A percentile compares a stretch with the other conserved stretches of the same genome.
Evolutionary conservation across 2,888 invertebrate genomes (phyloP).

Genomic region (Agelastica alni): DNA sequence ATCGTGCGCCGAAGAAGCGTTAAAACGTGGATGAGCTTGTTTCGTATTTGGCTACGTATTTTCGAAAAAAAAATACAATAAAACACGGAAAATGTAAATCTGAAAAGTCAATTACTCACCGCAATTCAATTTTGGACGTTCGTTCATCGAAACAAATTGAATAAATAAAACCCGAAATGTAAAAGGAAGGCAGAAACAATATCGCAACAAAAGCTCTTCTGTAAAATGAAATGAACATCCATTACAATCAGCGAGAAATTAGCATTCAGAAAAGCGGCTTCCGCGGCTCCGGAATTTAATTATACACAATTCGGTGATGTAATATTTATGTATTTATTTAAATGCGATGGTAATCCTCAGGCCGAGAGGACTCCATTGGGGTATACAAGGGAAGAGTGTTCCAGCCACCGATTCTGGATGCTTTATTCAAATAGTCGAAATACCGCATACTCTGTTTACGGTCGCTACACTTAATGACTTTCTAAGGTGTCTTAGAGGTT

Average conservation of each 20-base stretch:
- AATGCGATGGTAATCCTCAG: constrained; percentile 58
- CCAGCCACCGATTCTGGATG: constrained; percentile 32
- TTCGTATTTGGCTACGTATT: no score
- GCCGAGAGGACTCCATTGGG: constrained; percentile 50
- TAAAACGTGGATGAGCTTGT: no score
- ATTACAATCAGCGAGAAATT: constrained; percentile 56
- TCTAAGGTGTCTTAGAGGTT: constrained; percentile 52
- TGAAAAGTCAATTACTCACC: constrained; percentile 15
- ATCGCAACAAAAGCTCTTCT: constrained; percentile 48
- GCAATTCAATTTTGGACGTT: constrained; percentile 13
- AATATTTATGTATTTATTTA: constrained; percentile 60
- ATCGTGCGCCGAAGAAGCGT: no score
- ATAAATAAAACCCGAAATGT: constrained; percentile 43
- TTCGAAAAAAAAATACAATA: constrained; percentile 4
- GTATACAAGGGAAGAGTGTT: constrained; percentile 43
- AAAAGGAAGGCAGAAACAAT: constrained; percentile 44
- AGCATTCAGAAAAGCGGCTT: constrained; percentile 54
- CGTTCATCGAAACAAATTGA: constrained; percentile 38
- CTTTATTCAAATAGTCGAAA: constrained; percentile 43
- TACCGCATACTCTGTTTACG: constrained; percentile 49
- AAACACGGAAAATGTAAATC: constrained; percentile 16
- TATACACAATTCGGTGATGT: constrained; percentile 59
- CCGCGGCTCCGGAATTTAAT: constrained; percentile 56
- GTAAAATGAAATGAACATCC: constrained; percentile 53
- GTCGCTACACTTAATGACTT: constrained; percentile 53